phyloP scores from a whole-genome alignment of 2,888 invertebrate species.

The Heliconius erato region DNA sequence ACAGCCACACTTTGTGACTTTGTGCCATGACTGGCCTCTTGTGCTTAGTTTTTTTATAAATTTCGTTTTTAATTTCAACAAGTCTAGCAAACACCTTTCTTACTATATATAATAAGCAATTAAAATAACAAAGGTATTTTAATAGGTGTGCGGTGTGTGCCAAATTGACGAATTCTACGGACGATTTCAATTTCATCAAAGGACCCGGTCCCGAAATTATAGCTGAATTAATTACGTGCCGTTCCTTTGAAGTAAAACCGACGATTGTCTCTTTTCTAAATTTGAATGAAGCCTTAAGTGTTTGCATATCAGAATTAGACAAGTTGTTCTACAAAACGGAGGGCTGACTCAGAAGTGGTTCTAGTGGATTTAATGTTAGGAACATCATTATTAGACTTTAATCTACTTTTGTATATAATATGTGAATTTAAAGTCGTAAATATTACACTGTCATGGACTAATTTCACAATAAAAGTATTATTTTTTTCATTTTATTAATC shows the following conservation, averaged over 20 bases:
- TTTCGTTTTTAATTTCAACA: not conserved
- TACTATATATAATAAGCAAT: not conserved
- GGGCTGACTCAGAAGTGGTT: not conserved
- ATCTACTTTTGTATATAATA: not conserved
- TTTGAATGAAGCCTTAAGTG: slow-evolving; percentile 24
- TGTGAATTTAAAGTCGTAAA: not conserved
- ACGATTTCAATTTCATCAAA: slow-evolving; percentile 43
- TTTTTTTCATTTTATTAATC: not conserved
- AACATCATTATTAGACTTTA: not conserved
- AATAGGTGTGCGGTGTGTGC: not conserved
- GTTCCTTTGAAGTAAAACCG: slow-evolving; percentile 32
- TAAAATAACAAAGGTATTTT: slow-evolving; percentile 21
- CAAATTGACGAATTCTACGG: slow-evolving; percentile 1
- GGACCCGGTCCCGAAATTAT: slow-evolving; percentile 38
- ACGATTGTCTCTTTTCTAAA: slow-evolving; percentile 38
- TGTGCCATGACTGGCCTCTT: not conserved
- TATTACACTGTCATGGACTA: not conserved
- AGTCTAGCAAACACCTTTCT: not conserved
- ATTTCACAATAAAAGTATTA: not conserved
- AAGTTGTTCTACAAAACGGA: not conserved
- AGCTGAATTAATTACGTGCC: slow-evolving; percentile 42
- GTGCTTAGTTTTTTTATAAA: not conserved
- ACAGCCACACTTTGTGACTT: too few relatives aligned
- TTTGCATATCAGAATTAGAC: not conserved
- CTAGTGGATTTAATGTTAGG: not conserved